Conservation (phyloP, 2,113 vertebrate species). For the Toxotes chatareus region DNA sequence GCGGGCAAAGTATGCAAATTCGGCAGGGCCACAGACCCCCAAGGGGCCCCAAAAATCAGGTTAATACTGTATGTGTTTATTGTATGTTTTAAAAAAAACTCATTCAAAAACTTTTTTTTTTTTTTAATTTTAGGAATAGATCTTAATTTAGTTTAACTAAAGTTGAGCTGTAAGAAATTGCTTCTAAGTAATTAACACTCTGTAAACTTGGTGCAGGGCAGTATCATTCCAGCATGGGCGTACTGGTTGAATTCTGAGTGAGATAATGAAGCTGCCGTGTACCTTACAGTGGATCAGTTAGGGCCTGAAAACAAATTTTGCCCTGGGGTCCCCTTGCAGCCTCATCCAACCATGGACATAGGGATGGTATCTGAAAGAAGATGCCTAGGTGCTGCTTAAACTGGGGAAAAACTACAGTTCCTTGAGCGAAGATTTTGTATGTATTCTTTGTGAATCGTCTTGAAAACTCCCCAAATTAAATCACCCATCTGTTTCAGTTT, state of each 20-base stretch:
- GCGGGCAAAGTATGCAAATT: no score
- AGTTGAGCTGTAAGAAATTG: not conserved
- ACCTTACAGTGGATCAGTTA: no score
- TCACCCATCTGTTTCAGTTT: constrained; percentile 54
- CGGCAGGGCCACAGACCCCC: not conserved
- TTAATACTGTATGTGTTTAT: no score
- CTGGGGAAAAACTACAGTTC: not conserved
- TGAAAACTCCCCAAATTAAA: constrained; percentile 34
- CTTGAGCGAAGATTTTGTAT: not conserved
- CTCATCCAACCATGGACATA: not conserved
- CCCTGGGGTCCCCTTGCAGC: not conserved
- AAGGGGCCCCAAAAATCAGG: no score
- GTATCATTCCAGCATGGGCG: not conserved
- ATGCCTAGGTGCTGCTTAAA: not conserved
- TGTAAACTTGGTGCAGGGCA: not conserved
- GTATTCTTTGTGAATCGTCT: not conserved
- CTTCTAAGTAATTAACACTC: not conserved
- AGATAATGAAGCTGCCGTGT: not conserved
- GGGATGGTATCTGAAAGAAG: not conserved
- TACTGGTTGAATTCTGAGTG: not conserved
- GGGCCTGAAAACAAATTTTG: not conserved
- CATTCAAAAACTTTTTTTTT: no score
- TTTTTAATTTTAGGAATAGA: no score
- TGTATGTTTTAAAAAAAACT: no score
- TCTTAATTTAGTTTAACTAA: no score